Percentiles rank a stretch among this genome's conserved stretches.
Conservation (phyloP, 2,888 invertebrate species). For the Eupithecia inturbata region DNA sequence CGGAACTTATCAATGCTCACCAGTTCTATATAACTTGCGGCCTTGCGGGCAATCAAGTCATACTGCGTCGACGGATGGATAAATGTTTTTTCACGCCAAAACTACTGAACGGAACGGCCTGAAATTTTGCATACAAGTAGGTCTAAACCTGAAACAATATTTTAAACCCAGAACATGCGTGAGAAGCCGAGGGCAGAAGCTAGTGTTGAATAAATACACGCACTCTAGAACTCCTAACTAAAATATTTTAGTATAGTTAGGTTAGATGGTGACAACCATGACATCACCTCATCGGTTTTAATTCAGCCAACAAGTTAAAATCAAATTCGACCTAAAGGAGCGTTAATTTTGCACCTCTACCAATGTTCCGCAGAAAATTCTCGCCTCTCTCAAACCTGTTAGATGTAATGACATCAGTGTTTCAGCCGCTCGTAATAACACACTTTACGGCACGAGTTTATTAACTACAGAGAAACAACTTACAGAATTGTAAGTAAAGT, state of each 20-base stretch:
- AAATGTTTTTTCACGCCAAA: background rate
- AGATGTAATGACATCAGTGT: conserved; percentile 32
- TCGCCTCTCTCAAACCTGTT: conserved; percentile 32
- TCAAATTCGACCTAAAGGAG: conserved; percentile 8
- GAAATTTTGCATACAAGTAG: background rate
- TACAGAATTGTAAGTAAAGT: background rate
- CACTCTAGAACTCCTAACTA: background rate
- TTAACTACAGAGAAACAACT: background rate
- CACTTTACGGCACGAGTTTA: conserved; percentile 9
- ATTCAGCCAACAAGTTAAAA: conserved; percentile 10
- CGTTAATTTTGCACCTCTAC: conserved; percentile 15
- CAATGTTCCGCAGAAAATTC: conserved; percentile 24
- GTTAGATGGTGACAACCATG: conserved; percentile 3
- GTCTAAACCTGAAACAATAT: background rate
- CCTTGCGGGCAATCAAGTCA: background rate
- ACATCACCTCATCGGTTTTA: conserved; percentile 10
- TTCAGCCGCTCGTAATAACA: conserved; percentile 24
- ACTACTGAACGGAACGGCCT: background rate
- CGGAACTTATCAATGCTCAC: background rate
- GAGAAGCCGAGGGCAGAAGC: background rate
- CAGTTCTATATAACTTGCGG: background rate
- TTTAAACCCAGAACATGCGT: too few species aligned
- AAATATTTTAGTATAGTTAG: background rate
- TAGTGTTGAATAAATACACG: background rate
- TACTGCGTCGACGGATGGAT: background rate